Conservation (phyloP, 2,797 vertebrate species). For the Gobio occitaniae region DNA sequence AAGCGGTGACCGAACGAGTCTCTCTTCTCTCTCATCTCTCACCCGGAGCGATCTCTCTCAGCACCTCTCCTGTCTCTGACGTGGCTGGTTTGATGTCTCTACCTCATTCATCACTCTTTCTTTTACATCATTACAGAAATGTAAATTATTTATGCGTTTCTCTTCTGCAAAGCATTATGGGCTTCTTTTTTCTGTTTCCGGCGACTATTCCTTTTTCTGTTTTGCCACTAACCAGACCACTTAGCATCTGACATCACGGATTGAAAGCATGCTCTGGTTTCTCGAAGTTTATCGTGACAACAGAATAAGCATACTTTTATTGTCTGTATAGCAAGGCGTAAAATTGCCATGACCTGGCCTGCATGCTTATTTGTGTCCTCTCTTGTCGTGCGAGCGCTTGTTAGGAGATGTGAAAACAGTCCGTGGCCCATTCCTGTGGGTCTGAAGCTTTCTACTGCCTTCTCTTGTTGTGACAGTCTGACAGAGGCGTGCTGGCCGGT, state of each 20-base stretch:
- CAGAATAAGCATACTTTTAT: constrained; percentile 61
- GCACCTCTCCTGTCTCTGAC: constrained; percentile 47
- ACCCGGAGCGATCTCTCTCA: constrained; percentile 39
- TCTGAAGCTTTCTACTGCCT: constrained; percentile 72
- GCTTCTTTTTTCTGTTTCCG: constrained; percentile 17
- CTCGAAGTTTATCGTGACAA: constrained; percentile 58
- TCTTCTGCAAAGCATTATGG: constrained; percentile 31
- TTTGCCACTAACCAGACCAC: constrained; percentile 47
- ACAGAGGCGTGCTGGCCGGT: constrained; percentile 69
- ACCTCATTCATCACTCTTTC: constrained; percentile 73
- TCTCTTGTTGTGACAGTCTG: constrained; percentile 63
- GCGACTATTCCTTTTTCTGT: no score
- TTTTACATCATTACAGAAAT: constrained; percentile 62
- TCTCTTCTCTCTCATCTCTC: constrained; percentile 38
- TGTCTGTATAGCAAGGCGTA: constrained; percentile 69
- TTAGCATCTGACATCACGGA: constrained; percentile 61
- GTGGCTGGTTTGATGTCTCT: constrained; percentile 71
- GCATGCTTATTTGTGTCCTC: constrained; percentile 71
- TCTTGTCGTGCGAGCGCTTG: constrained; percentile 61
- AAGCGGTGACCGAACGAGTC: constrained; percentile 19
- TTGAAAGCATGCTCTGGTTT: constrained; percentile 72
- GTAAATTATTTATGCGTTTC: constrained; percentile 64
- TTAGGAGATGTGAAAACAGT: constrained; percentile 52
- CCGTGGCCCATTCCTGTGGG: constrained; percentile 47
- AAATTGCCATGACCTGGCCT: constrained; percentile 67